Percentiles rank a stretch among this genome's conserved stretches.
phyloP scores from a whole-genome alignment of 92 coral and sea anemone genomes.

The Paramuricea clavata region DNA sequence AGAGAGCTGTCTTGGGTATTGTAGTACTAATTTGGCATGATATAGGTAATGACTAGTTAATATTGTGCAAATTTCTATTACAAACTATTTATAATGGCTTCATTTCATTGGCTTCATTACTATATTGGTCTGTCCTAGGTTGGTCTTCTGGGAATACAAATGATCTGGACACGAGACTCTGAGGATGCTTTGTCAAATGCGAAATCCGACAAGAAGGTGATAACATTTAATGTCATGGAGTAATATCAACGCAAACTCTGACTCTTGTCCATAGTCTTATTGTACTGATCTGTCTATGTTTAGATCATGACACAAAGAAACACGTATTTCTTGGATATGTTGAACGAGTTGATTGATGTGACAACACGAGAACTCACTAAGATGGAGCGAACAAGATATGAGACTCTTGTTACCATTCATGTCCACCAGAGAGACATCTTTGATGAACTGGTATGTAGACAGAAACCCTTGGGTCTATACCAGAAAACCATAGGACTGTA shows the following conservation, averaged over 20 bases:
- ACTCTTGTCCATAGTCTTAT: background rate
- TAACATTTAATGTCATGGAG: background rate
- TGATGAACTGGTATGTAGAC: constrained; percentile 84
- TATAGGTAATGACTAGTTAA: too few species aligned
- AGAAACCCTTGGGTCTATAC: background rate
- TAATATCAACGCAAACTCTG: background rate
- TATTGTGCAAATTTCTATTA: too few species aligned
- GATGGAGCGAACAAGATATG: constrained; percentile 91
- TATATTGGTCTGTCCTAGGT: constrained; percentile 60
- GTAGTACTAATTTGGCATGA: too few species aligned
- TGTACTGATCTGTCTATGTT: background rate
- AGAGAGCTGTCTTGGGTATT: too few species aligned
- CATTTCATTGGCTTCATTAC: background rate
- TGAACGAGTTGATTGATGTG: constrained; percentile 95
- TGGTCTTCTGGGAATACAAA: constrained; percentile 97
- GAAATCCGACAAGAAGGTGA: constrained; percentile 95
- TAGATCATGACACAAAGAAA: constrained; percentile 95
- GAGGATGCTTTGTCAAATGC: constrained; percentile 94
- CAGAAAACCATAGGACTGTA: too few species aligned
- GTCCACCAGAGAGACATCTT: constrained; percentile 98
- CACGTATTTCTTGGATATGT: constrained; percentile 91
- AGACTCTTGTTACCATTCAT: constrained; percentile 87
- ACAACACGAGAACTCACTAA: constrained; percentile 95
- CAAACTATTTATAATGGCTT: background rate
- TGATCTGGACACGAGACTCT: constrained; percentile 99